Conservation (phyloP, 30 jellyfish, hydroid and myxozoan species). For the Rhopilema esculentum region DNA sequence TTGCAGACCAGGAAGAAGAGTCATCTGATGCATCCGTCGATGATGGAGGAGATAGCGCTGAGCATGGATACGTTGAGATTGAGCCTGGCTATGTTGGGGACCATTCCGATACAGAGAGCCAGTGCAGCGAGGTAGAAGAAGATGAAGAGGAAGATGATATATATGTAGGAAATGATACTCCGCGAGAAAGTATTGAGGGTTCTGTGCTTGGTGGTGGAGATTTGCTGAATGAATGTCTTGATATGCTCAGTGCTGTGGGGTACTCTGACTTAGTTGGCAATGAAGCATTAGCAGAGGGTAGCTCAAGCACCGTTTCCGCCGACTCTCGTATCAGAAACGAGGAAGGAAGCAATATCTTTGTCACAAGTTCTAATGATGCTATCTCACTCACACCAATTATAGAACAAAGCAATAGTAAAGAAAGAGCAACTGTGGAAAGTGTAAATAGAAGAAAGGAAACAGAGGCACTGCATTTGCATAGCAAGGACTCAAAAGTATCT, state of each 20-base stretch:
- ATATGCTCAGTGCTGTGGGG: constrained; percentile 53
- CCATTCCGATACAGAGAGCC: constrained; percentile 70
- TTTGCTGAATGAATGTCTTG: constrained; percentile 61
- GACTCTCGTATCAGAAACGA: neutral
- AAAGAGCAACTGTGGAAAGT: neutral
- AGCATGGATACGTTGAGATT: constrained; percentile 84
- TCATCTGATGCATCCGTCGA: constrained; percentile 49
- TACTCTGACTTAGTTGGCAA: neutral
- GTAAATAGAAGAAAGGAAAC: neutral
- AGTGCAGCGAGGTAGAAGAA: constrained; percentile 56
- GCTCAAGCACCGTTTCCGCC: neutral
- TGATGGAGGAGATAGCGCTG: constrained; percentile 78
- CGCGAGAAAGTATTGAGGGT: constrained; percentile 31
- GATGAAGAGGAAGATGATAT: constrained; percentile 44
- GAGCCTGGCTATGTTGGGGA: constrained; percentile 85
- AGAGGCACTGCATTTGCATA: neutral
- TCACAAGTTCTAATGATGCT: neutral
- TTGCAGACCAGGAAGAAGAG: constrained; percentile 4
- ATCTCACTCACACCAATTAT: neutral
- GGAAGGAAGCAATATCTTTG: neutral
- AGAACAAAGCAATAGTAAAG: too few species aligned
- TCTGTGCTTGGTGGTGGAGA: constrained; percentile 65
- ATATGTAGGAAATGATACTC: constrained; percentile 56
- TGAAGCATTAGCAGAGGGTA: neutral
- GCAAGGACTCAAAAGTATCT: neutral